Percentiles rank a stretch among this genome's conserved stretches.
phyloP scores from a whole-genome alignment of 2,797 vertebrate genomes.

The Urocyon cinereoargenteus region DNA sequence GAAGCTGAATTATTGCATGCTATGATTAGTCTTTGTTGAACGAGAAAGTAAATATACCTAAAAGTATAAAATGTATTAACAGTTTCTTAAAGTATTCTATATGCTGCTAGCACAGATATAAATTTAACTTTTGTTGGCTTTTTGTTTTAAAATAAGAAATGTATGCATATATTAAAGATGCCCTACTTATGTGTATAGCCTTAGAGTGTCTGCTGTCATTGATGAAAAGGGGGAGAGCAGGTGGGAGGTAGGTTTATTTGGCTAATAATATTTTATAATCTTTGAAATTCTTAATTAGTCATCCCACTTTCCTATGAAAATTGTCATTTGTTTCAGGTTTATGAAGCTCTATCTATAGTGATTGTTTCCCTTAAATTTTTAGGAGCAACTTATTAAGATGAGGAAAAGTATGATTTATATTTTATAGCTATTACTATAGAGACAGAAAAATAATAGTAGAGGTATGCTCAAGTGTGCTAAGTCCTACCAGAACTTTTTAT shows the following conservation, averaged over 20 bases:
- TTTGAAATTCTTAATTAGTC: constrained; percentile 43
- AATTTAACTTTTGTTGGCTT: constrained; percentile 3
- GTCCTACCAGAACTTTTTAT: not conserved
- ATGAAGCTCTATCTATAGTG: not conserved
- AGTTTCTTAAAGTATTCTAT: not conserved
- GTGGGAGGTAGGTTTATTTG: constrained; percentile 15
- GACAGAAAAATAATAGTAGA: constrained; percentile 47
- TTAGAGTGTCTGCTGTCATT: constrained; percentile 16
- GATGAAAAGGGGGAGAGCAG: not conserved
- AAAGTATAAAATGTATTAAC: constrained; percentile 4
- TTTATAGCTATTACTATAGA: constrained; percentile 22
- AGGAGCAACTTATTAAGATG: constrained; percentile 53
- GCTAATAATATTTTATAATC: not conserved
- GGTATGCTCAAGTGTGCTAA: not conserved
- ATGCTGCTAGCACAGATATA: not conserved
- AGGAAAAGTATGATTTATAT: not conserved
- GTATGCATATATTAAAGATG: not conserved
- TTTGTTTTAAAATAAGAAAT: constrained; percentile 57
- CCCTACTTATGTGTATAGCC: not conserved
- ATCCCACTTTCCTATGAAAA: not conserved
- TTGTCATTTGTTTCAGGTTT: constrained; percentile 51
- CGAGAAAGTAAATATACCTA: constrained; percentile 26
- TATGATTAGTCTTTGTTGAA: not conserved
- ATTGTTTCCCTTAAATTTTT: constrained; percentile 49
- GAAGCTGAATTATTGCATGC: not conserved